phyloP scores from a whole-genome alignment of 2,888 invertebrate species.

The Geotrupes spiniger region DNA sequence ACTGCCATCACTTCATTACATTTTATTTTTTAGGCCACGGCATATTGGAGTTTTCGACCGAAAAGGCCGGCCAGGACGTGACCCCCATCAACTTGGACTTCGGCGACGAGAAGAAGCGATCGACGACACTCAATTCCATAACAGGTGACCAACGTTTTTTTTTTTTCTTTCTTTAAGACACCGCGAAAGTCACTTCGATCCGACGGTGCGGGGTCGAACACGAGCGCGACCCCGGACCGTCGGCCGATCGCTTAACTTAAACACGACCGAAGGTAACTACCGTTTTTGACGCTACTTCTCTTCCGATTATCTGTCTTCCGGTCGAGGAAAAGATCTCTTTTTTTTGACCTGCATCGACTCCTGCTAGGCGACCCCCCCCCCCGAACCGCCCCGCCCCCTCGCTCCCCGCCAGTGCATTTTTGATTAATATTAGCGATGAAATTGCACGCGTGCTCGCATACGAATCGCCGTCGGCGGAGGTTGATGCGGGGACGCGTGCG shows the following conservation, averaged over 20 bases:
- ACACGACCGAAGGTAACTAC: too few species aligned
- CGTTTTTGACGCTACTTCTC: too few species aligned
- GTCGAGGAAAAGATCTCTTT: too few species aligned
- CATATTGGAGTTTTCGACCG: slow-evolving; percentile 80
- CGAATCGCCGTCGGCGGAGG: not conserved
- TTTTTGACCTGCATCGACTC: not conserved
- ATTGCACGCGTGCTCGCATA: slow-evolving; percentile 1
- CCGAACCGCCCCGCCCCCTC: not conserved
- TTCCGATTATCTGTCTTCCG: too few species aligned
- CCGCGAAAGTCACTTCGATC: too few species aligned
- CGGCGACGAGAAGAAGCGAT: slow-evolving; percentile 63
- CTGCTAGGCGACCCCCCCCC: not conserved
- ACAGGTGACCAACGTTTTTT: slow-evolving; percentile 56
- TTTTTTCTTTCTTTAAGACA: slow-evolving; percentile 9
- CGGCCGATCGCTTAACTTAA: too few species aligned
- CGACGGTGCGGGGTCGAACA: too few species aligned
- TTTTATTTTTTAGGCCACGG: slow-evolving; percentile 62
- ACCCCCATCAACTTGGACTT: slow-evolving; percentile 83
- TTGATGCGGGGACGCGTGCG: slow-evolving; percentile 28
- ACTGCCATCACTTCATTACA: too few species aligned
- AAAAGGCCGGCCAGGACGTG: slow-evolving; percentile 83
- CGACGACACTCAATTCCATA: slow-evolving; percentile 72
- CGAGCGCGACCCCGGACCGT: too few species aligned
- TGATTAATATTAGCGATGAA: slow-evolving; percentile 1
- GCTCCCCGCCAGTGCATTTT: slow-evolving; percentile 3